Evolutionary conservation across 2,888 invertebrate species (phyloP).

Genomic region (Lissonota sp.): DNA sequence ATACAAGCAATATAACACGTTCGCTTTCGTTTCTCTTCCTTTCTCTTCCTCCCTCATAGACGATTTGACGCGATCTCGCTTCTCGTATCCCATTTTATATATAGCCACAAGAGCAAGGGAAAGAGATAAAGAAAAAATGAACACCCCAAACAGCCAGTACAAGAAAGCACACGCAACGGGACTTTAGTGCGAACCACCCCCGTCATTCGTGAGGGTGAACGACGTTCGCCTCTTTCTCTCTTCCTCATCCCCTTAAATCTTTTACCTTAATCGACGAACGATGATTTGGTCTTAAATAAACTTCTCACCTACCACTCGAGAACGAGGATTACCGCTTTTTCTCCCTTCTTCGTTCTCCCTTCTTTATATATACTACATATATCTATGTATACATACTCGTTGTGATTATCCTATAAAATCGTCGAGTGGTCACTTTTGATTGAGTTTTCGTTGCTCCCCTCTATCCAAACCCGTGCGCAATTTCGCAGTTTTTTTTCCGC

Average conservation of each 20-base stretch:
- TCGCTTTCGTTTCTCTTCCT: constrained; percentile 64
- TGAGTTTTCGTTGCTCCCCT: constrained; percentile 60
- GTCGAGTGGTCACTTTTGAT: constrained; percentile 80
- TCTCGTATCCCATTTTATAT: constrained; percentile 14
- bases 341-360: constrained; percentile 49
- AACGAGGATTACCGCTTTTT: constrained; percentile 62
- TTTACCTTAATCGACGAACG: constrained; percentile 82
- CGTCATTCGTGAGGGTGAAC: constrained; percentile 49
- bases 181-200: constrained; percentile 39
- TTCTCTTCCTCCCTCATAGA: constrained; percentile 46
- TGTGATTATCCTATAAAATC: constrained; percentile 75
- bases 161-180: constrained; percentile 56
- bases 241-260: constrained; percentile 70
- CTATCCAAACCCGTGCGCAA: not conserved
- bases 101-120: constrained; percentile 2
- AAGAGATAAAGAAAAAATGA: constrained; percentile 9
- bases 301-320: constrained; percentile 78
- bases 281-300: constrained; percentile 84
- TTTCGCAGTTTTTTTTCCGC: constrained; percentile 11
- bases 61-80: constrained; percentile 56
- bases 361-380: constrained; percentile 22
- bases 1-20: constrained; percentile 82
- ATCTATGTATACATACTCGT: constrained; percentile 35
- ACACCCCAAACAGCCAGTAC: constrained; percentile 36
- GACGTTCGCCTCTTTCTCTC: constrained; percentile 54